Base-by-base conservation (phyloP, 2,113 vertebrate species). In the Psammodynastes pulverulentus region DNA sequence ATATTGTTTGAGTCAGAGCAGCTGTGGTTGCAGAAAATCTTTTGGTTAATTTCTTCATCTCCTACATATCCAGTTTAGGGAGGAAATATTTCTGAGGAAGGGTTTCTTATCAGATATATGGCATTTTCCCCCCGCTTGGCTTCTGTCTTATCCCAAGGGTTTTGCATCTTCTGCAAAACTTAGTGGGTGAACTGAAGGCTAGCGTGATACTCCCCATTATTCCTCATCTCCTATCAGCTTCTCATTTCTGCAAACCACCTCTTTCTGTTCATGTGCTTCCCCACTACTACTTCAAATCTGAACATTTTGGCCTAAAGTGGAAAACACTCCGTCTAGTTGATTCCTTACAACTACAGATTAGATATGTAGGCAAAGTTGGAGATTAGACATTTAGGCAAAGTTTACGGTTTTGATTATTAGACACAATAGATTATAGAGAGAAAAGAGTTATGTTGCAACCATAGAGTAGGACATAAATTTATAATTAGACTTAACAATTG, bases 21-120 rank as follows among this genome's bases (percentile, higher is more conserved):
- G 88, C 93, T 95, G 91, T 92, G 87, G 72, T 58, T 89, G 49
- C 87, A 58, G 26, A 46, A 58, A 48, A 89, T 24, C 52, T n/a
- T 85, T 85, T 49, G 48, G 48, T 12, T 46, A 34, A n/a, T 2
- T 24, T 58, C 72, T 21, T 21, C 87, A 46, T 85, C 72, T 48
- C 29, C 86, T 48, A 54, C 87, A 53, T 21, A 17, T n/a, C 43
- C 67, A 39, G 34, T n/a, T 85, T 58, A n/a, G 1, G 85, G 46
- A 46, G 90, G 86, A 89, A 88, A 85, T 84, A 91, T 58, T 91
- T 46, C 67, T 34, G 3, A 13, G 91, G 94, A 92, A 91, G 90
- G 26, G 34, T 4, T 56, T 91, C 43, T 84, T 92, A 89, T 93
- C 93, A 93, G 92, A 93, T 93, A 29, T 88, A 62, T n/a, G 89